Evolutionary conservation across 2,888 invertebrate species (phyloP).

Genomic region (Euplagia quadripunctaria): DNA sequence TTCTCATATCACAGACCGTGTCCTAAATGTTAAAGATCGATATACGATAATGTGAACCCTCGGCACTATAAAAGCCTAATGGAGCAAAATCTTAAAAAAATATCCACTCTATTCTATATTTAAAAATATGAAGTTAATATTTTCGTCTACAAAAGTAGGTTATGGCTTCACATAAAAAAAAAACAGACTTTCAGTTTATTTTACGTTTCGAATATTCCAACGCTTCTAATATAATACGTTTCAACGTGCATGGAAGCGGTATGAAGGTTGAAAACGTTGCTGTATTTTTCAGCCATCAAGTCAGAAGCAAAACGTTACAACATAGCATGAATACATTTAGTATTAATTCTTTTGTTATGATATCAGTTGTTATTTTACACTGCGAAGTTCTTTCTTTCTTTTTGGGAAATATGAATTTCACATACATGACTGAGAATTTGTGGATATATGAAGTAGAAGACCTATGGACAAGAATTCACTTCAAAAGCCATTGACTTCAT

Average conservation of each 20-base stretch:
- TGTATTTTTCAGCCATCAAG: conserved; percentile 10
- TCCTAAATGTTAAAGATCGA: too few species aligned
- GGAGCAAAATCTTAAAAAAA: neutral
- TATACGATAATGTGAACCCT: too few species aligned
- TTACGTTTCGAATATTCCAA: conserved; percentile 8
- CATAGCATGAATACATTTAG: neutral
- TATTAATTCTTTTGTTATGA: neutral
- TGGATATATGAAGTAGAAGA: too few species aligned
- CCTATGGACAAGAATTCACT: too few species aligned
- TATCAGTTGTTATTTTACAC: neutral
- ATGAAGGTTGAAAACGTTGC: conserved; percentile 5
- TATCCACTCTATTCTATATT: neutral
- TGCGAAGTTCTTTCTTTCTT: too few species aligned
- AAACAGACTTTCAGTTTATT: neutral
- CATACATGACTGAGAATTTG: too few species aligned
- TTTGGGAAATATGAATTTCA: too few species aligned
- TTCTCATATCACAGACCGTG: too few species aligned
- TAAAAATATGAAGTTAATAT: neutral
- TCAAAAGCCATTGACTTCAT: too few species aligned
- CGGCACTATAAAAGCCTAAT: too few species aligned
- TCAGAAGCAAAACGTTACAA: neutral
- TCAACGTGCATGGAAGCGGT: conserved; percentile 2
- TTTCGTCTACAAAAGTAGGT: neutral
- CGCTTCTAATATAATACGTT: conserved; percentile 19
- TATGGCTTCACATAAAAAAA: neutral